These are phyloP conservation scores for Percina caprodes DNA, from an alignment of 2,113 vertebrate genomes.

Conservation along the genomic window DNA sequence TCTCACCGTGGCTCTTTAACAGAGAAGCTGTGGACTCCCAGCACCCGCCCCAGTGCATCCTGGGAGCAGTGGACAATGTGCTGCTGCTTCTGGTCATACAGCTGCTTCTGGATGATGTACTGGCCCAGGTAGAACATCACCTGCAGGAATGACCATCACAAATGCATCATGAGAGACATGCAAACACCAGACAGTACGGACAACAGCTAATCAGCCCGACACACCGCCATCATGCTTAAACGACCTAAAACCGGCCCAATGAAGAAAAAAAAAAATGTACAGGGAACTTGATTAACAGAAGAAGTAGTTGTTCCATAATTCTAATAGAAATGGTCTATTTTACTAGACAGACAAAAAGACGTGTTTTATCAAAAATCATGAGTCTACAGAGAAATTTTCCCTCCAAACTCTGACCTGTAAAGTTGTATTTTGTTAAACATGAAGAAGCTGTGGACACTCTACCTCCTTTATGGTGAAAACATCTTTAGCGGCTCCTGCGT, in stretches of 20 bases:
- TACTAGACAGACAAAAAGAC: too few relatives aligned
- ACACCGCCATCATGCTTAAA: too few relatives aligned
- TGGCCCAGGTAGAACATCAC: constrained; percentile 98
- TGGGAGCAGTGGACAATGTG: constrained; percentile 97
- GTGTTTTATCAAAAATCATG: too few relatives aligned
- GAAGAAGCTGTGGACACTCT: background rate
- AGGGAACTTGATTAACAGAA: too few relatives aligned
- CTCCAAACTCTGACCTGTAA: too few relatives aligned
- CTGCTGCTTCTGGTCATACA: constrained; percentile 96
- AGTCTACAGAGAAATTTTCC: too few relatives aligned
- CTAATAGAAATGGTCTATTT: too few relatives aligned
- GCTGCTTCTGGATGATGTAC: constrained; percentile 96
- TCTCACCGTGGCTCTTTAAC: constrained; percentile 95
- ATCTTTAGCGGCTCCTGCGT: constrained; percentile 74
- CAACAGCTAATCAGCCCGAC: background rate
- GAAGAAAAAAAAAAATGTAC: too few relatives aligned
- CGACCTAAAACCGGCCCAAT: too few relatives aligned
- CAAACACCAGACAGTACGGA: background rate
- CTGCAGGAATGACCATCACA: constrained; percentile 69
- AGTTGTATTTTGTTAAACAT: too few relatives aligned
- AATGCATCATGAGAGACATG: background rate
- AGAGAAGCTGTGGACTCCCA: constrained; percentile 97
- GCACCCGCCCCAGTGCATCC: constrained; percentile 93
- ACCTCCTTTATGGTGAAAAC: constrained; percentile 80
- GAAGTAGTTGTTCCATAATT: too few relatives aligned